Percentiles rank a stretch among this genome's conserved stretches.
Evolutionary conservation across 2,113 vertebrate genomes (phyloP).

Genomic region (Cinclus mexicanus): DNA sequence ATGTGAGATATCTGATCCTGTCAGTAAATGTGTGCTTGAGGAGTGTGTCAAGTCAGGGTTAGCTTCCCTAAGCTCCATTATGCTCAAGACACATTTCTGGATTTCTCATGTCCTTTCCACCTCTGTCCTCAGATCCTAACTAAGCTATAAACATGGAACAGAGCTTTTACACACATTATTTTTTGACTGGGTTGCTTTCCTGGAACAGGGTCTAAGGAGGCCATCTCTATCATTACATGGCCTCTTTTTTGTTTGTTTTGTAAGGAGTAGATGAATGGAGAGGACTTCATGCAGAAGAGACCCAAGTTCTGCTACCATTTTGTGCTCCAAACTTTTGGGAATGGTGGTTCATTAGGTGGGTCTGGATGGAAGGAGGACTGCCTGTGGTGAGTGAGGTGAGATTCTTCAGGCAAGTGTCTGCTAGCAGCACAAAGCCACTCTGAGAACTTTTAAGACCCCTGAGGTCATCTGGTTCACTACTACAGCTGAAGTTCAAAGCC

Average conservation of each 20-base stretch:
- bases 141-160: background rate
- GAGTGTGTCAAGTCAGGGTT: background rate
- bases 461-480: background rate
- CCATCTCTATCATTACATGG: background rate
- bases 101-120: background rate
- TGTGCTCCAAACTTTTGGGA: background rate
- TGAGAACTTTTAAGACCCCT: background rate
- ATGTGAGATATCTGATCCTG: background rate
- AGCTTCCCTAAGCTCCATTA: background rate
- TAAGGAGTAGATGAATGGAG: background rate
- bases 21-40: background rate
- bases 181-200: background rate
- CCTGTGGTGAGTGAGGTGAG: background rate
- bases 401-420: background rate
- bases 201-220: background rate
- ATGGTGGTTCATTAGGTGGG: background rate
- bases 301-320: background rate
- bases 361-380: rapidly evolving
- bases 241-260: background rate
- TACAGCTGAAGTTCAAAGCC: background rate
- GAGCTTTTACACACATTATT: background rate
- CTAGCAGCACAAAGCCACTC: background rate
- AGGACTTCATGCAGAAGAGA: background rate
- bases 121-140: background rate
- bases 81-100: background rate